phyloP scores from a whole-genome alignment of 2,113 vertebrate species.

The Vanacampus margaritifer region DNA sequence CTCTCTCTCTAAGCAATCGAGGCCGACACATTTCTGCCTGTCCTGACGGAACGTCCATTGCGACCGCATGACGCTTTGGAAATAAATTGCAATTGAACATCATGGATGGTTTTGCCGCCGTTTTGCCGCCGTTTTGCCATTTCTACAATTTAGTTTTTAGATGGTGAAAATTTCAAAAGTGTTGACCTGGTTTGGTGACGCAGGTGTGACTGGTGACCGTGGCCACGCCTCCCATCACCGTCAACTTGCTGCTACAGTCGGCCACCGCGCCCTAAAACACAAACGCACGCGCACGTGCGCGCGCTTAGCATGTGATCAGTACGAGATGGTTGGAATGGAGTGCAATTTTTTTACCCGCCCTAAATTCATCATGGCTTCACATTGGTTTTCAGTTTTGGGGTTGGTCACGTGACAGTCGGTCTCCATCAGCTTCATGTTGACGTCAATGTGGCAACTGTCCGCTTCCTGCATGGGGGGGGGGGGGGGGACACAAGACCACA shows the following conservation, averaged over 20 bases:
- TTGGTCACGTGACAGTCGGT: not conserved
- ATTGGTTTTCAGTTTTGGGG: not conserved
- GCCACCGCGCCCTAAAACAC: not conserved
- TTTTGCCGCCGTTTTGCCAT: too few species aligned
- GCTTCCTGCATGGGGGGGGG: not conserved
- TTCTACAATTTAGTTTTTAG: too few species aligned
- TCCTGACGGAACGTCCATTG: too few species aligned
- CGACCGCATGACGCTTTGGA: too few species aligned
- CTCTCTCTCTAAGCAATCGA: too few species aligned
- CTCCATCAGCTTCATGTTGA: not conserved
- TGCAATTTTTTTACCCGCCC: not conserved
- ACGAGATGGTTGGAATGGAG: not conserved
- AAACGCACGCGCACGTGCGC: not conserved
- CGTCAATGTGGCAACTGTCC: not conserved
- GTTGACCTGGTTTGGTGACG: not conserved
- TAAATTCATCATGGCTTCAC: not conserved
- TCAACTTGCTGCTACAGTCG: not conserved
- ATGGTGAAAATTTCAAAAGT: not conserved
- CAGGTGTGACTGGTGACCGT: not conserved
- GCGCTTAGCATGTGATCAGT: not conserved
- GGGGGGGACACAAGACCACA: too few species aligned
- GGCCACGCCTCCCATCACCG: not conserved
- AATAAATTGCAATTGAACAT: too few species aligned
- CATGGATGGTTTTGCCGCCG: too few species aligned
- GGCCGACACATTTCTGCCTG: too few species aligned